Evolutionary conservation across 2,888 invertebrate genomes (phyloP), one percentile per base, ranked within the genome.

Genomic region (Melieria omissa): DNA sequence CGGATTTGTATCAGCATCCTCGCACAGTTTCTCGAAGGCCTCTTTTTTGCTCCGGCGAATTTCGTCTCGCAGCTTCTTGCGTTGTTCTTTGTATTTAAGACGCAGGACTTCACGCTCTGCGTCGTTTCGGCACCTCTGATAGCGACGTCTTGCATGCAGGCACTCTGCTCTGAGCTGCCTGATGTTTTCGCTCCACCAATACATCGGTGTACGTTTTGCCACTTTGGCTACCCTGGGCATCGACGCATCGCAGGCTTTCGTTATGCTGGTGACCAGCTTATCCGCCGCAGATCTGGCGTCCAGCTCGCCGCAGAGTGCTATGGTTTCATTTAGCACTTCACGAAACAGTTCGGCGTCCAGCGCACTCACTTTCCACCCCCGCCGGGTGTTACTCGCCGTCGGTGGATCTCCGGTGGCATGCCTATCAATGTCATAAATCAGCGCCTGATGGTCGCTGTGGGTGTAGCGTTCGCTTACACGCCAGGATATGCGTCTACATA

Each of bases 131-230:
- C 29, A 29, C 3, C 29, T 29, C 29, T 29, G 29, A 3, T 29
- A 29, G 29, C 29, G 29, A 3, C 29, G 29, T 29, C 29, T 29
- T 3, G 29, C 29, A 3, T 8, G 29, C 12, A 64, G 42, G 16
- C 3, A 64, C 12, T 64, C 41, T 2, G 9, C 16, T 4, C 16
- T 54, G 7, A 42, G 47, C 12, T 54, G 5, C 12, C 10, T 54
- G 7, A 65, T 54, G 3, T 8, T n/a, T 0, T 65, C 65, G 14
- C 55, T 55, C 55, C 65, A 65, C 54, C 55, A 65, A 2, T 65
- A 65, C 16, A 54, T 44, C 1, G 44, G 6, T 9, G 5, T 12
- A 2, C 49, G 4, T 3, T 65, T 52, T 9, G 5, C 5, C 6
- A 3, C 47, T 8, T 46, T 49, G 9, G 12, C 41, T 64, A 9